Evolutionary conservation across 2,113 vertebrate genomes (phyloP).

Genomic region (Ammodytes marinus): DNA sequence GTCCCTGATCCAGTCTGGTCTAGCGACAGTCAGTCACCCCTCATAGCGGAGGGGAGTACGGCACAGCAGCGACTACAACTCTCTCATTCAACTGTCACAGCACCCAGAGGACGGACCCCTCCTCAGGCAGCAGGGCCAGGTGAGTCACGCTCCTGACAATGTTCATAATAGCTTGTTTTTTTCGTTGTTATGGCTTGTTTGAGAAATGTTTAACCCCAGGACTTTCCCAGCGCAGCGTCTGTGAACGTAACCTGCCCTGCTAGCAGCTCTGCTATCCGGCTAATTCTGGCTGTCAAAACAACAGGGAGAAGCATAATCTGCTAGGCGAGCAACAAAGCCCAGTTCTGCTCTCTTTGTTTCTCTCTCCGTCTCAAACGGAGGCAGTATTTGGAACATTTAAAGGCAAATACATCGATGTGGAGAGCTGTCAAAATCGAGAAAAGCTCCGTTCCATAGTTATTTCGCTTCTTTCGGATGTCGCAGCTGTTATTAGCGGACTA

Average conservation of each 20-base stretch:
- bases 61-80: constrained; percentile 23
- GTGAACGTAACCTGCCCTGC: constrained; percentile 54
- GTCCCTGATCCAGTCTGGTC: constrained; percentile 48
- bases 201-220: constrained; percentile 22
- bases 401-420: neutral
- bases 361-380: neutral
- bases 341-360: neutral
- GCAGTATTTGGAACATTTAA: neutral
- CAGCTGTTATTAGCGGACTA: constrained; percentile 64
- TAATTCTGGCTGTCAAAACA: constrained; percentile 80
- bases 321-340: constrained; percentile 43
- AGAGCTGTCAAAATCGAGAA: constrained; percentile 62
- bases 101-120: constrained; percentile 23
- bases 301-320: constrained; percentile 61
- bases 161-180: neutral
- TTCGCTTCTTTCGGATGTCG: constrained; percentile 47
- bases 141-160: constrained; percentile 15
- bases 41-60: constrained; percentile 25
- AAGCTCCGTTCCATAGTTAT: constrained; percentile 50
- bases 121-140: constrained; percentile 32
- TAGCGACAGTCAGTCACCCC: constrained; percentile 11
- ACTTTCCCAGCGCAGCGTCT: constrained; percentile 51
- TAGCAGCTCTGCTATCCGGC: constrained; percentile 75
- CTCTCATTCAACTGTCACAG: constrained; percentile 6
- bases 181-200: constrained; percentile 45